Evolutionary conservation across 1,140 invertebrate genomes (phyloP), one percentile per base, ranked within the genome.

Genomic region (Diorhabda elongata): DNA sequence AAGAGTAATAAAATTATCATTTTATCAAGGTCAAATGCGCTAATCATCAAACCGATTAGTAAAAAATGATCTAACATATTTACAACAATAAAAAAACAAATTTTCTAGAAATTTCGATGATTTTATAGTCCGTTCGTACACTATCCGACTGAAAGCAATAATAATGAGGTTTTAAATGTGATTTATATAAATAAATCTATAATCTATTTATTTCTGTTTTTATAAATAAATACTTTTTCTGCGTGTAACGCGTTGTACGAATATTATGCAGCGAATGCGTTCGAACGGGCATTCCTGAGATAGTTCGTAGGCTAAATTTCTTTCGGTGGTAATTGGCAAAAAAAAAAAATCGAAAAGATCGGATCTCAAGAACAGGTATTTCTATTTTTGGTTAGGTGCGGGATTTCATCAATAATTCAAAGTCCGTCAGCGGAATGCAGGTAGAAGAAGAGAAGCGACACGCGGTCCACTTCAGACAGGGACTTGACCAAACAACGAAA

Each of bases 1-100:
- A 65, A 65, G 42, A 65, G 47, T 42, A 45, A 45, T 58, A 42
- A 58, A 41, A 57, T 65, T 65, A 65, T 58, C 64, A 58, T n/a
- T 43, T 42, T 65, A 11, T 8, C 64, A 65, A 65, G 64, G 64
- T 65, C 58, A 42, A 42, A 65, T 41, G 43, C 2, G n/a, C 61
- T 8, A 44, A 44, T 62, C 61, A 44, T 5, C n/a, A 9, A 26
- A 44, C 44, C 44, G 9, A 44, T 8, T 9, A 44, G 4, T 6
- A 41, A 62, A 42, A 42, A 62, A 62, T 62, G 5, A 41, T 59
- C 58, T 8, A 5, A 59, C 5, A 59, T 9, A 26, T 59, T 59
- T 6, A 59, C 26, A 59, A 42, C 58, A 11, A 52, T 52, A 26
- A 26, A 26, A 26, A 26, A 26, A 26, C 26, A 26, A 26, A 26